Base-by-base conservation (phyloP, 2,888 invertebrate species). In the Apodemia zela region DNA sequence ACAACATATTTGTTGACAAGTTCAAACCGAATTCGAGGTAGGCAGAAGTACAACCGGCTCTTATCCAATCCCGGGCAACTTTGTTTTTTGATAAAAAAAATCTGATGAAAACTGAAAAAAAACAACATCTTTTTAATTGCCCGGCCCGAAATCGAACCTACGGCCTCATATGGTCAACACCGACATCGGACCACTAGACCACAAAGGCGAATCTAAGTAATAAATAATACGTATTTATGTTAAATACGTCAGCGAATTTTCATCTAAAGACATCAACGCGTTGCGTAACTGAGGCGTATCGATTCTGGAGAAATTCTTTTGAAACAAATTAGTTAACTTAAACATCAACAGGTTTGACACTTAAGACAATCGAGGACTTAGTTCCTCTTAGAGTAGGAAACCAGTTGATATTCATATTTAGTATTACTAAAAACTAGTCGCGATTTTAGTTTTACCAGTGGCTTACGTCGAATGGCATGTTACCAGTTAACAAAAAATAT, bases 191-290 rank as follows among this genome's bases (percentile, higher is more conserved):
- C 29, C 29, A 29, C 29, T 29, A 29, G 29, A 29, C 0, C 4
- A 29, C 29, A 29, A 4, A 29, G 29, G 29, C 29, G 29, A 45
- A 42, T 42, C 11, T 15, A 42, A n/a, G n/a, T n/a, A n/a, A 45
- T 5, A 6, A 45, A 15, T n/a, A 45, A 45, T 45, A 45, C n/a
- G n/a, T 17, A 7, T 47, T 7, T 15, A 33, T 13, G 18, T 51
- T 5, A 61, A 17, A 61, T 45, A 38, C 4, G 13, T 4, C 42
- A 68, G 66, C 72, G 71, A 71, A 72, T 72, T 64, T 68, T 64
- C 68, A 69, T 70, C 71, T 63, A 66, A 83, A 81, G 74, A 84
- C 81, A 77, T 84, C 82, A 86, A 86, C 85, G 85, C 81, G 81
- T 69, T 68, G 69, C 72, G 71, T 75, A 73, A 70, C 65, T 66